Percentiles rank a stretch among this genome's conserved stretches.
Conservation (phyloP, 2,888 invertebrate species). For the Allygus modestus region DNA sequence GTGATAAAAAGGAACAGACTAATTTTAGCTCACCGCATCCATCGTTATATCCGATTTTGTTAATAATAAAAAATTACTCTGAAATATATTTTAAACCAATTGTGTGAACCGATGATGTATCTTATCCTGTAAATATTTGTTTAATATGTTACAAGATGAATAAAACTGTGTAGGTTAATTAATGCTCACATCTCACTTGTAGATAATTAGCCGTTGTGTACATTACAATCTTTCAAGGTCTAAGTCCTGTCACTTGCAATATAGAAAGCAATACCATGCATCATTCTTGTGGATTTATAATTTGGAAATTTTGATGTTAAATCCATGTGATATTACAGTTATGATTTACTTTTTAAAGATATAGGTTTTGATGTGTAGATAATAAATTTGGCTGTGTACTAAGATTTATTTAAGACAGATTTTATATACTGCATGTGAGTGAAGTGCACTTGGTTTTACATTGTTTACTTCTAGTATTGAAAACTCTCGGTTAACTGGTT, state of each 20-base stretch:
- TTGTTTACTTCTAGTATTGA: too few species aligned
- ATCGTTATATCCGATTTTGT: too few species aligned
- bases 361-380: slow-evolving; percentile 36
- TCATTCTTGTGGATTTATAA: slow-evolving; percentile 27
- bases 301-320: slow-evolving; percentile 34
- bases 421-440: slow-evolving; percentile 41
- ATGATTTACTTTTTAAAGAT: not conserved
- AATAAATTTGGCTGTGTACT: slow-evolving; percentile 42
- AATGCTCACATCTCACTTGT: not conserved
- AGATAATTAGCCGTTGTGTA: not conserved
- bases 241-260: slow-evolving; percentile 34
- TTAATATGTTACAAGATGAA: not conserved
- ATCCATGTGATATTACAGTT: slow-evolving; percentile 15
- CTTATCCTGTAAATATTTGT: not conserved
- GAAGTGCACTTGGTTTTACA: not conserved
- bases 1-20: too few species aligned
- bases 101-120: not conserved
- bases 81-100: not conserved
- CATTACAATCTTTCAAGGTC: slow-evolving; percentile 10
- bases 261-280: slow-evolving; percentile 38
- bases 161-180: not conserved
- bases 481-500: too few species aligned
- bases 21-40: too few species aligned
- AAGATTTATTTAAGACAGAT: not conserved
- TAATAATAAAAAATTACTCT: too few species aligned